A percentile compares a stretch with the other conserved stretches of the same genome.
These are phyloP conservation scores for Iphiclides podalirius DNA, from an alignment of 2,888 invertebrate genomes.

Conservation along the genomic window DNA sequence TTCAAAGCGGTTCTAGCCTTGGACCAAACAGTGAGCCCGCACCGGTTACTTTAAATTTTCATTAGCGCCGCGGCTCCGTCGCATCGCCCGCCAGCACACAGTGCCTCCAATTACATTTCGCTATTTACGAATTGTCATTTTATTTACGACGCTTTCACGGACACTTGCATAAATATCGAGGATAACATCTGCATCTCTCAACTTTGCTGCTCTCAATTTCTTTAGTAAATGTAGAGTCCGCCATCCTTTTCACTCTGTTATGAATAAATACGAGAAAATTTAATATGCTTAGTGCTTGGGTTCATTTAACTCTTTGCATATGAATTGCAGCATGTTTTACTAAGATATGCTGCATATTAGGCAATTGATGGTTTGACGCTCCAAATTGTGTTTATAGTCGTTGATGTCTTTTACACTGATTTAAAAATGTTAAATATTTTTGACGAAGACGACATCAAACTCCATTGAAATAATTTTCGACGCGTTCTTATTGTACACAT, in stretches of 20 bases:
- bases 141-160: conserved; percentile 47
- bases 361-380: too few species aligned
- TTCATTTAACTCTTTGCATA: background rate
- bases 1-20: too few species aligned
- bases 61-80: conserved; percentile 49
- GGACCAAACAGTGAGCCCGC: conserved; percentile 36
- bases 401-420: conserved; percentile 65
- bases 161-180: conserved; percentile 30
- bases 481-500: too few species aligned
- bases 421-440: background rate
- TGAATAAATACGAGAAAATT: background rate
- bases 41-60: conserved; percentile 74
- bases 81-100: conserved; percentile 37
- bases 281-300: background rate
- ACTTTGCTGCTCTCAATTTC: conserved; percentile 3
- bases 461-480: too few species aligned
- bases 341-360: background rate
- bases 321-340: too few species aligned
- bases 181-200: conserved; percentile 16
- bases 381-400: conserved; percentile 31
- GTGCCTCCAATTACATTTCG: conserved; percentile 62
- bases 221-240: background rate
- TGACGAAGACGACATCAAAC: too few species aligned
- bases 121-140: conserved; percentile 67
- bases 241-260: background rate